A percentile compares a stretch with the other conserved stretches of the same genome.
These are phyloP conservation scores for Acomys russatus DNA, from an alignment of 2,797 vertebrate species.

Conservation along the genomic window DNA sequence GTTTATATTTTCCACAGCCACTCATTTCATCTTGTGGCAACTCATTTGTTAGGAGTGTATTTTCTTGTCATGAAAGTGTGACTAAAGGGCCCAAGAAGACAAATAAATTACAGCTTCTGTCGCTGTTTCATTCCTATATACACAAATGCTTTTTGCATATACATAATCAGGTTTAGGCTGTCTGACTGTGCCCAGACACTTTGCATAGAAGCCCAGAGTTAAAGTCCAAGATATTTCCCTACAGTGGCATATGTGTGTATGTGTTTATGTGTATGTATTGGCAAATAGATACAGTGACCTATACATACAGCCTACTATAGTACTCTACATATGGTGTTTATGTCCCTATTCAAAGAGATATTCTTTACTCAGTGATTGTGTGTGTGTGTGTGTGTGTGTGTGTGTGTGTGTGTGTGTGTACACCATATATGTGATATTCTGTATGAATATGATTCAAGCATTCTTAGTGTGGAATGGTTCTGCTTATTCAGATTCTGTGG, in stretches of 20 bases:
- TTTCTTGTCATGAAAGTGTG: conserved; percentile 8
- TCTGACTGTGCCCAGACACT: background rate
- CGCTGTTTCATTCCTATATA: background rate
- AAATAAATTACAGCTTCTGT: background rate
- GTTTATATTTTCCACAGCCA: background rate
- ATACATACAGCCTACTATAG: background rate
- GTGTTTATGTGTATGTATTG: background rate
- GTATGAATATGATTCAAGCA: background rate
- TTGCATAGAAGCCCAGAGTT: background rate
- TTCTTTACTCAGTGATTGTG: background rate
- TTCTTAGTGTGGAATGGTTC: background rate
- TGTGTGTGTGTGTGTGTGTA: no score
- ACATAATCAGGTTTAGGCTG: background rate
- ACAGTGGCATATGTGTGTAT: background rate
- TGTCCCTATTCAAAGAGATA: background rate
- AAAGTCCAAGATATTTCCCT: background rate
- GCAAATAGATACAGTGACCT: background rate
- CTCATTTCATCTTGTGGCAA: background rate
- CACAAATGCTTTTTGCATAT: background rate
- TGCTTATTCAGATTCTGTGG: background rate
- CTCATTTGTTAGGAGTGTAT: background rate
- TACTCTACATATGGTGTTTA: background rate
- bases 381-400: no score
- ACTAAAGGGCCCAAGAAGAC: background rate
- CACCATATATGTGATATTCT: background rate